Evolutionary conservation across 2,113 vertebrate genomes (phyloP).

Genomic region (Alexandromys fortis): DNA sequence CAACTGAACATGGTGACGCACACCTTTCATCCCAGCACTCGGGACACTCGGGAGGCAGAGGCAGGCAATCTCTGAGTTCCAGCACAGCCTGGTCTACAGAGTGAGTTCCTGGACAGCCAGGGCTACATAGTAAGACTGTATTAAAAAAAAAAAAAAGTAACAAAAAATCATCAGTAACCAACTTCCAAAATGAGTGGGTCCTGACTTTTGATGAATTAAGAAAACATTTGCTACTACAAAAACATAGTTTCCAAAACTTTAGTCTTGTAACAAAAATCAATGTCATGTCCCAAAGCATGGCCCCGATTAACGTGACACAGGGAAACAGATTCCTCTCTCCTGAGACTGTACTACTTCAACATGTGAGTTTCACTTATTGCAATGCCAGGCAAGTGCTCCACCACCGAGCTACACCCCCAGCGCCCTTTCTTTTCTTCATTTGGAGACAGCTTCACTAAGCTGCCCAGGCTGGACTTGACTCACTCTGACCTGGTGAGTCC

Average conservation of each 20-base stretch:
- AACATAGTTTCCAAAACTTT: not conserved
- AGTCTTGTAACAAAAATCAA: not conserved
- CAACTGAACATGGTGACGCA: not conserved
- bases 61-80: not conserved
- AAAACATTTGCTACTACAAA: conserved; percentile 25
- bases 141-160: not conserved
- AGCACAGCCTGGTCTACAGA: not conserved
- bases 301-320: not conserved
- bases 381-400: not conserved
- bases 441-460: not conserved
- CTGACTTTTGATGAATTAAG: not conserved
- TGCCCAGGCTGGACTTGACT: not conserved
- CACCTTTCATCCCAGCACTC: not conserved
- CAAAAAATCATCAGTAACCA: not conserved
- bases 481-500: not conserved
- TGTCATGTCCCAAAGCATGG: conserved; percentile 24
- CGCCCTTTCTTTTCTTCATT: not conserved
- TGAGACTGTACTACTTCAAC: not conserved
- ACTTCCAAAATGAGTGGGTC: conserved; percentile 21
- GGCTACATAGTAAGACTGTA: not conserved
- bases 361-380: not conserved
- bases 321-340: not conserved
- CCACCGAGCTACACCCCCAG: not conserved
- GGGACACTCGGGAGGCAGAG: not conserved
- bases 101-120: not conserved